Conservation (phyloP, 2,113 vertebrate species). For the Silurus meridionalis region DNA sequence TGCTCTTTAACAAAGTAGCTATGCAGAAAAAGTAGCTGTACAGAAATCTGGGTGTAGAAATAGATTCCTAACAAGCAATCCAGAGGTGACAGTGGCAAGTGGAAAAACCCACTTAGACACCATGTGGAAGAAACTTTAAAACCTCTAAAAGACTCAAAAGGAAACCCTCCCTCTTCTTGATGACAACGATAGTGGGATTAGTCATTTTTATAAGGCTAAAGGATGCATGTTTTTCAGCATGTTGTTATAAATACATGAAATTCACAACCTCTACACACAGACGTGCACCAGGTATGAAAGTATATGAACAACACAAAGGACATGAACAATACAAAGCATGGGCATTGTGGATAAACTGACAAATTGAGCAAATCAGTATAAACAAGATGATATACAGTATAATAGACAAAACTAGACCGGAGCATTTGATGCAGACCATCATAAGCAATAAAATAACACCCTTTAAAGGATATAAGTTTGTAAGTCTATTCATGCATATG, state of each 20-base stretch:
- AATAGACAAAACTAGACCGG: no score
- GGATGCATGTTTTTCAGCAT: background rate
- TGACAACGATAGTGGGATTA: background rate
- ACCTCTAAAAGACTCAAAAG: background rate
- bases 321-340: background rate
- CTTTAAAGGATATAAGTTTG: background rate
- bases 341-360: background rate
- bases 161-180: background rate
- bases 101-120: background rate
- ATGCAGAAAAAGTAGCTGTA: background rate
- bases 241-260: background rate
- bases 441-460: background rate
- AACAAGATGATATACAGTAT: background rate
- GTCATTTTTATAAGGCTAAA: background rate
- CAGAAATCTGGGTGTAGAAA: background rate
- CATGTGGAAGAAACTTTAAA: background rate
- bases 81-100: background rate
- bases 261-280: background rate
- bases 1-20: background rate
- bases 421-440: background rate
- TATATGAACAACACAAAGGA: background rate
- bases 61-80: background rate
- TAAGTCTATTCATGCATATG: background rate
- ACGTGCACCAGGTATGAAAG: background rate
- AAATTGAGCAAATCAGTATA: background rate